Base-by-base conservation (phyloP, 2,797 vertebrate genomes). In the Manis javanica region DNA sequence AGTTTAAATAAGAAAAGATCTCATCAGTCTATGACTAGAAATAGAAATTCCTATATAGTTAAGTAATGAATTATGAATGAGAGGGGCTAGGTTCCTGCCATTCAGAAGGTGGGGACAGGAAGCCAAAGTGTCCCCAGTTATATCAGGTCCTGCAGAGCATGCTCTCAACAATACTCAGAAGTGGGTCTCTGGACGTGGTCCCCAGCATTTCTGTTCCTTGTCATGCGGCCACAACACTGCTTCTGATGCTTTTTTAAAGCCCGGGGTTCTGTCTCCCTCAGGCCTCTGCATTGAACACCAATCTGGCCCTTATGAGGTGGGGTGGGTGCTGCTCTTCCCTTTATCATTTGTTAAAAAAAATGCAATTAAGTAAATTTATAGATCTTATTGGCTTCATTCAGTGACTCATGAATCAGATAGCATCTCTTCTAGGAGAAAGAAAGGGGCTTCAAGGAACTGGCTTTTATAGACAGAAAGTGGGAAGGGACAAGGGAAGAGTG, bases 1-100 rank as follows among this genome's bases (percentile, higher is more conserved):
- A 72, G 61, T 31, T 93, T 91, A 87, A 93, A 78, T 23, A 78
- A 42, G 26, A 78, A 21, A 91, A 66, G 19, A 1, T 82, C 90
- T 92, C 29, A 59, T 64, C 12, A 92, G 72, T 11, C 37, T 69
- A 18, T 49, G 26, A 42, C 24, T 66, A 46, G 31, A 74, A 74
- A 72, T 83, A 87, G 16, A 92, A 85, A 57, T 55, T 89, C 71
- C 71, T 19, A 61, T 75, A 81, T 78, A 77, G 26, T 78, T 78
- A 81, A 88, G 19, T 51, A 69, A 92, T 37, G 24, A 57, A 66
- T 63, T 79, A 49, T 82, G 23, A 84, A 59, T 49, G 63, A 91
- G 49, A 59, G 12, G 83, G 29, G 4, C 74, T 42, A 39, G 51
- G 71, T 88, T 78, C 59, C 63, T 19, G 29, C 12, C 49, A 66